Percentiles rank a stretch among this genome's conserved stretches.
phyloP scores from a whole-genome alignment of 2,888 invertebrate species.

The Seira sanloemensis region DNA sequence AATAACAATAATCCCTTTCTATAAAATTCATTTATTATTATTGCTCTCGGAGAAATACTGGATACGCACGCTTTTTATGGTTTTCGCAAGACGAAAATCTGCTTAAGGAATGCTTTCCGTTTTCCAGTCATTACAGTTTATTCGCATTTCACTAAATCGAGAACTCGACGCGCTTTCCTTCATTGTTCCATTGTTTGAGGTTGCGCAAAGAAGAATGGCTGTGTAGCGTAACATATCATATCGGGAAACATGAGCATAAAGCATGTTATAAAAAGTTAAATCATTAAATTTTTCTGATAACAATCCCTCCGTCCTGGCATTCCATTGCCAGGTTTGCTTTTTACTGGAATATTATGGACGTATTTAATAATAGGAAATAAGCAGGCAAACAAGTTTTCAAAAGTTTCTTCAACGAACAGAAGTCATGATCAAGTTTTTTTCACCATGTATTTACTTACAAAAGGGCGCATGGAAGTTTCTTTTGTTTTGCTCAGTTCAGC shows the following conservation, averaged over 20 bases:
- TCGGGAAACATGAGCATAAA: slow-evolving; percentile 64
- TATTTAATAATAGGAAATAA: neutral
- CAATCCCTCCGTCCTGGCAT: slow-evolving; percentile 13
- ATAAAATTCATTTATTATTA: slow-evolving; percentile 41
- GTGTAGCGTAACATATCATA: slow-evolving; percentile 22
- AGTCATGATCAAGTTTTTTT: slow-evolving; percentile 30
- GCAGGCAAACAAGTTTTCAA: neutral
- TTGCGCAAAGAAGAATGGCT: neutral
- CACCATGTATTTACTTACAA: neutral
- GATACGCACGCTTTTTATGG: neutral
- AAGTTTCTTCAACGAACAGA: slow-evolving; percentile 14
- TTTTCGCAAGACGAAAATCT: neutral
- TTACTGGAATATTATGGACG: neutral
- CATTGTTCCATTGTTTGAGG: neutral
- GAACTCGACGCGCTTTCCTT: neutral
- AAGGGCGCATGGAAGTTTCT: neutral
- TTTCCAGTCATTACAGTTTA: slow-evolving; percentile 34
- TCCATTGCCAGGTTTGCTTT: neutral
- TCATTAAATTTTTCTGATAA: slow-evolving; percentile 55
- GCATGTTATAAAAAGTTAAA: slow-evolving; percentile 64
- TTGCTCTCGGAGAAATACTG: slow-evolving; percentile 17
- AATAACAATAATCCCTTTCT: slow-evolving; percentile 26
- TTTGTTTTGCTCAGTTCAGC: neutral
- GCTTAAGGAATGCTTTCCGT: slow-evolving; percentile 43
- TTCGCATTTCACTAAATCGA: slow-evolving; percentile 3